Evolutionary conservation across 2,888 invertebrate species (phyloP).

Genomic region (Eristalinus aeneus): DNA sequence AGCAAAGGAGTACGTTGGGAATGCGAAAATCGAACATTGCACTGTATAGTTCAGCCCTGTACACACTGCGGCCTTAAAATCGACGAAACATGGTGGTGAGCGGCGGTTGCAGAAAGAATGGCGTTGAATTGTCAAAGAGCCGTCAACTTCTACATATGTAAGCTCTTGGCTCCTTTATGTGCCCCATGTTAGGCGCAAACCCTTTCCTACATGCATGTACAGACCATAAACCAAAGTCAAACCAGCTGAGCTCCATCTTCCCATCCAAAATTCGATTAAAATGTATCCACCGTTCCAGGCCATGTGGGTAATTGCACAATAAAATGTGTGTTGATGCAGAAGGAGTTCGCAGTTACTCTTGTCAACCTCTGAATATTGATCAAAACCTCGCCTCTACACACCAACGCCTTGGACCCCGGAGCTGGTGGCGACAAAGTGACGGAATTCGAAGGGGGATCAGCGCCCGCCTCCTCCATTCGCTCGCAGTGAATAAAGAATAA

Average conservation of each 20-base stretch:
- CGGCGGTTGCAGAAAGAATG: no score
- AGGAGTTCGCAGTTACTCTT: background rate
- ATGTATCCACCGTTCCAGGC: background rate
- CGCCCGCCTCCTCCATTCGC: background rate
- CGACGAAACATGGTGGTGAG: no score
- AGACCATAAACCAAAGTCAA: background rate
- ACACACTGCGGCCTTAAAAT: no score
- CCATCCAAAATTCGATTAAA: conserved; percentile 1
- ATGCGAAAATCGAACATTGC: no score
- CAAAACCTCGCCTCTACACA: conserved; percentile 32
- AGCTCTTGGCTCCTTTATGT: no score
- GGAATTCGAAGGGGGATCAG: background rate
- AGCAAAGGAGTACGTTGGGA: no score
- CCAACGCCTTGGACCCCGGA: no score
- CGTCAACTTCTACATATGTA: no score
- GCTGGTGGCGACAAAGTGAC: conserved; percentile 14
- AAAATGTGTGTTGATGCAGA: conserved; percentile 27
- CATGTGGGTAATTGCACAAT: conserved; percentile 33
- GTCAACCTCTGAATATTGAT: conserved; percentile 39
- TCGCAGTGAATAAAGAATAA: background rate
- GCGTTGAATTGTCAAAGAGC: no score
- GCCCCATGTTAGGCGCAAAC: no score
- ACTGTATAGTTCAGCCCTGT: no score
- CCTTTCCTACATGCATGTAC: background rate
- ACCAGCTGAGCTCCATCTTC: background rate